phyloP scores from a whole-genome alignment of 2,888 invertebrate species.

The Isotomurus palustris region DNA sequence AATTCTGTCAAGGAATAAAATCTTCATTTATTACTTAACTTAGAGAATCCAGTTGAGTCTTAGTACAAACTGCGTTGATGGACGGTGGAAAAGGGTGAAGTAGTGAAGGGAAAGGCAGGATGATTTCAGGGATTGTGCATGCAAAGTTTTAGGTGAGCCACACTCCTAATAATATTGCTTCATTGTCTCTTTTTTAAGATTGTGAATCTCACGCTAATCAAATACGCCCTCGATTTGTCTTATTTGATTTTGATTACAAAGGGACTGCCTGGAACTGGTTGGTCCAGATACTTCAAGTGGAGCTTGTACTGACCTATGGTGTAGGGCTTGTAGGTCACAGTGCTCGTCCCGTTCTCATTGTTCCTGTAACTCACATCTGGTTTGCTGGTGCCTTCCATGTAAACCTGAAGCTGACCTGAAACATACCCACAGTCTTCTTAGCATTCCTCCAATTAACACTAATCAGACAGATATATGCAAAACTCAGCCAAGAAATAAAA shows the following conservation, averaged over 20 bases:
- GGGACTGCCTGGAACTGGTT: conserved; percentile 43
- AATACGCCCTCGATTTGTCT: background rate
- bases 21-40: too few relatives aligned
- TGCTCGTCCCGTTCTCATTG: conserved; percentile 44
- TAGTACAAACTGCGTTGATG: too few relatives aligned
- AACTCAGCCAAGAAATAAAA: too few relatives aligned
- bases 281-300: conserved; percentile 42
- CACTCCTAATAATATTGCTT: background rate
- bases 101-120: too few relatives aligned
- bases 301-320: conserved; percentile 43
- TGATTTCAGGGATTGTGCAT: too few relatives aligned
- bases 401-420: conserved; percentile 42
- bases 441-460: too few relatives aligned
- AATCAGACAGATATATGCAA: too few relatives aligned
- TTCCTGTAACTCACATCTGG: conserved; percentile 42
- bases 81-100: too few relatives aligned
- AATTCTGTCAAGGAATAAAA: too few relatives aligned
- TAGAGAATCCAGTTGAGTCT: too few relatives aligned
- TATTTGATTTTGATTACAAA: conserved; percentile 42
- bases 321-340: conserved; percentile 42
- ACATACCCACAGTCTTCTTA: too few relatives aligned
- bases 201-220: background rate
- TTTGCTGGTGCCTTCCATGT: conserved; percentile 45
- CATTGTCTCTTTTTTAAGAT: background rate
- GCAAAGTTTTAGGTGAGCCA: too few relatives aligned